Evolutionary conservation across 2,888 invertebrate genomes (phyloP).

Genomic region (Chrysolina oricalcia): DNA sequence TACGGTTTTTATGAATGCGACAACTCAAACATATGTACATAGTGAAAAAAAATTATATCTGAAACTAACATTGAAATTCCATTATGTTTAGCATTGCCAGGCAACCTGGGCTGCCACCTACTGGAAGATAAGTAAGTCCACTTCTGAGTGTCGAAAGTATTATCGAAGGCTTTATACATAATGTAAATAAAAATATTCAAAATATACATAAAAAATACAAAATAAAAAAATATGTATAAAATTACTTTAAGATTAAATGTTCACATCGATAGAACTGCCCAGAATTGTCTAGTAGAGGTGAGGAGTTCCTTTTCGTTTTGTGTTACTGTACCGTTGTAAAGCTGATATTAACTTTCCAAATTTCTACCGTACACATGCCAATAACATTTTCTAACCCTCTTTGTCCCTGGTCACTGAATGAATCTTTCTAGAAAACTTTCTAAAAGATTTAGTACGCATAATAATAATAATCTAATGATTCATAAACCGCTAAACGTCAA

Average conservation of each 20-base stretch:
- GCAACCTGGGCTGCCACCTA: conserved; percentile 65
- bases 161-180: conserved; percentile 37
- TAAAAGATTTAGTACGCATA: no score
- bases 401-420: no score
- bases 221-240: conserved; percentile 38
- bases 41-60: no score
- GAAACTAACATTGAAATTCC: no score
- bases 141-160: conserved; percentile 38
- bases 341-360: conserved; percentile 5
- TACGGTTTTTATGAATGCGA: no score
- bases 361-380: neutral
- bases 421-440: no score
- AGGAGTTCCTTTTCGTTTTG: conserved; percentile 58
- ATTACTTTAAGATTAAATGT: conserved; percentile 46
- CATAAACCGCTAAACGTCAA: no score
- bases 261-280: conserved; percentile 59
- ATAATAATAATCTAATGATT: no score
- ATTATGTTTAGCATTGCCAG: conserved; percentile 63
- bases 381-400: conserved; percentile 5
- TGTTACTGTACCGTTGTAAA: neutral
- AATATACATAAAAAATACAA: conserved; percentile 34
- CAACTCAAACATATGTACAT: no score
- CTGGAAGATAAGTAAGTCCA: conserved; percentile 60
- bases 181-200: no score
- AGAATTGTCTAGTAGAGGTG: conserved; percentile 47